Evolutionary conservation across 2,888 invertebrate genomes (phyloP), one percentile per base, ranked within the genome.

Genomic region (Matsumyia berberina): DNA sequence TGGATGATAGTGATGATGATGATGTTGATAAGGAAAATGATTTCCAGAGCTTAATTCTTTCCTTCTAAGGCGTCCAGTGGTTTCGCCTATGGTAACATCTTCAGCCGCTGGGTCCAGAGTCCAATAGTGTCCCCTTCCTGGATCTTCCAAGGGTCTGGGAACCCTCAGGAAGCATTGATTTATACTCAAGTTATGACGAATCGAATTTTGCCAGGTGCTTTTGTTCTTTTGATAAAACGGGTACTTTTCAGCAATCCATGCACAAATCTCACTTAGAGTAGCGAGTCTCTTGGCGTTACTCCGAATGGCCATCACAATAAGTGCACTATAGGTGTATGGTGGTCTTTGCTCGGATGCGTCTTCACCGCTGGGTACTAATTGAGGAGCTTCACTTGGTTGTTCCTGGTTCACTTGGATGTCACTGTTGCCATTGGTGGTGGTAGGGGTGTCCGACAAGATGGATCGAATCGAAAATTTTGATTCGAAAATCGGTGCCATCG

Each of bases 121-220:
- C 99, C 99, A 99, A 92, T 99, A 99, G 92, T 99, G 98, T 0
- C 99, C 99, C 90, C 99, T 98, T 0, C 99, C 99, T 0, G 99
- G 99, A 90, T 99, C 99, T 92, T 99, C 98, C 92, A 98, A 97
- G 88, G 97, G 97, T 8, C 99, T 93, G 0, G 98, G 97, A 44
- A 97, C 96, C 92, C 98, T 98, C 53, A 99, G 96, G 92, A 99
- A 99, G 90, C 98, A 78, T 92, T 98, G 98, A 98, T 98, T 62
- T 96, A 93, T 87, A 96, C 90, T 91, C 0, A 91, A 86, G 58
- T 90, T 91, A 76, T 91, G 90, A 0, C 90, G 88, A 15, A 91
- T 99, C 0, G 98, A 98, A 90, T 99, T 99, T 92, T 99, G 99
- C 99, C 99, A 99, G 3, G 98, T 98, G 89, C 97, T 98, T 89